Evolutionary conservation across 92 coral and sea anemone genomes (phyloP).

Genomic region (Siderastrea siderea): DNA sequence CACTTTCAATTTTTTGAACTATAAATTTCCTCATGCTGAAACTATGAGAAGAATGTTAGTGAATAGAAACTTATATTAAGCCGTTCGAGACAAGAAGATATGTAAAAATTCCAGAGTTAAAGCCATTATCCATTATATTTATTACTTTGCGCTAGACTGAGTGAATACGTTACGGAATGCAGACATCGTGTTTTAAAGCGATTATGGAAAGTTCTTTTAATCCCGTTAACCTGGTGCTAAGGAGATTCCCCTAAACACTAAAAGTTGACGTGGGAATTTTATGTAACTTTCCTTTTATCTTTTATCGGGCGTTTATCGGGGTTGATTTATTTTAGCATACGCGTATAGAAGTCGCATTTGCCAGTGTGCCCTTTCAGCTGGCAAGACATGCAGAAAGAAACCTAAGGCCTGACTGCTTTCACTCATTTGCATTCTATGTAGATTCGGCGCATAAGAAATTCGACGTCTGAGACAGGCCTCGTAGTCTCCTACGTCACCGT

Average conservation of each 20-base stretch:
- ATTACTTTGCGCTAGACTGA: not conserved
- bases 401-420: too few species aligned
- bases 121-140: not conserved
- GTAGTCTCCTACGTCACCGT: too few species aligned
- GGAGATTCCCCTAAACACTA: slow-evolving; percentile 12
- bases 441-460: too few species aligned
- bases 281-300: not conserved
- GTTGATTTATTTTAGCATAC: too few species aligned
- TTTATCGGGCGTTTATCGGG: not conserved
- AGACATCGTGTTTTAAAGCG: not conserved
- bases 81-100: not conserved
- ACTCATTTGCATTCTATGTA: too few species aligned
- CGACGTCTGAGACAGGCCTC: too few species aligned
- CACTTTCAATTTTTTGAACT: not conserved
- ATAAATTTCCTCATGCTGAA: not conserved
- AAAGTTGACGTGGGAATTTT: not conserved
- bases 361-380: too few species aligned
- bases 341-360: too few species aligned
- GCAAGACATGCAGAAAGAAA: too few species aligned
- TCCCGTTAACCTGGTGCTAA: not conserved
- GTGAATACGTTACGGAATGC: not conserved
- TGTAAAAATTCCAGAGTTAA: not conserved
- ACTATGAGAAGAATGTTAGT: not conserved
- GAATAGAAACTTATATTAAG: too few species aligned
- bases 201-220: not conserved